Base-by-base conservation (phyloP, 1,140 invertebrate species). In the Drosophila fuyamai region DNA sequence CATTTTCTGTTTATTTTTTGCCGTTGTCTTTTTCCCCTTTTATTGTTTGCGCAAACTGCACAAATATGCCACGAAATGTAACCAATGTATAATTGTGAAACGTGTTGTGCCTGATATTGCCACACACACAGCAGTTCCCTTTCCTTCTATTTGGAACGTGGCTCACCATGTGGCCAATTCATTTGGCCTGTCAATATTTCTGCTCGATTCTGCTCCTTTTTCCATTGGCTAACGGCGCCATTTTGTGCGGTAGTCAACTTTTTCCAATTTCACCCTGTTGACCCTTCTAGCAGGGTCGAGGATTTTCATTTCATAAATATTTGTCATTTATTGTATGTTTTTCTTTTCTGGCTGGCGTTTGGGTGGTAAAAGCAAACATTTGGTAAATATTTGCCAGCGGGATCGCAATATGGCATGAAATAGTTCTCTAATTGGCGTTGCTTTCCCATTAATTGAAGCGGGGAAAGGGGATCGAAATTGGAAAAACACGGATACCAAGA, bases 71-170 rank as follows among this genome's bases (percentile, higher is more conserved):
- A 74, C 76, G 76, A 88, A 83, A 88, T 88, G 83, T 82, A 88
- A 73, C 79, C 83, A 77, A 78, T 86, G 83, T 88, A 89, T 88
- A 88, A 88, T 88, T 88, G 83, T 88, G 83, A 88, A 88, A 88
- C 83, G 83, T 88, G 83, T 89, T 89, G 76, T 68, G 72, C 58
- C 60, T 76, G 71, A 86, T 86, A 84, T 84, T 70, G 81, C 83
- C 73, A 68, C 53, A 70, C 57, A 55, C 46, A 53, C 36, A 54
- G 29, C 18, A 27, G 18, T 27, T 35, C 9, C 41, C 6, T 8
- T 14, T 12, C 44, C 35, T 46, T 55, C 60, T 44, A 48, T 57
- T 54, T 46, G 47, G 66, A 73, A 68, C 60, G 62, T 76, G 56
- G 54, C 58, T 27, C 66, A 36, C 48, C 58, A 54, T 59, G 38